Base-by-base conservation (phyloP, 2,113 vertebrate genomes). In the Bombycilla garrulus region DNA sequence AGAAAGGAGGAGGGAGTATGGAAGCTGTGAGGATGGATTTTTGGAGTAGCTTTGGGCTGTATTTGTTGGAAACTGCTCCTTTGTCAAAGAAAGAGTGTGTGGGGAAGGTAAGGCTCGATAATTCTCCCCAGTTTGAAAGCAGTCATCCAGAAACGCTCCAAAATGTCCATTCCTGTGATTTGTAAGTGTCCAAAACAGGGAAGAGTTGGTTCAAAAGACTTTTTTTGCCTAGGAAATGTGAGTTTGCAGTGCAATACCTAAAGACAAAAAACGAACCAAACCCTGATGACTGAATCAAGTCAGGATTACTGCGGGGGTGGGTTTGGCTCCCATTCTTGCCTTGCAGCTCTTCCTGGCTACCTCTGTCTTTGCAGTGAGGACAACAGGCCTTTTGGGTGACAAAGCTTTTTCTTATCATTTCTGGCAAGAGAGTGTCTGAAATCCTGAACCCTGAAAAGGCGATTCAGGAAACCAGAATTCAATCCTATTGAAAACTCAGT, bases 71-170 rank as follows among this genome's bases (percentile, higher is more conserved):
- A 90, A 81, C 47, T 10, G 86, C 60, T 86, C 26, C 25, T 91
- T 71, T 76, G 42, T 92, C 84, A 76, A 91, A 64, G 2, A 62
- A 42, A 81, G 44, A 28, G 45, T 10, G 60, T 65, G 18, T 40
- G 40, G 57, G 69, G 86, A 92, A 94, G 91, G 91, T 84, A 87
- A 84, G 48, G 23, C 15, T 67, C 5, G 2, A 71, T 92, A 66
- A 84, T 95, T 87, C 84, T 93, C 45, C 61, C 78, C 36, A 25
- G 71, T 93, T 82, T 85, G 91, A 93, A 91, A 89, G 78, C 72
- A 86, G 80, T 53, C 1, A 0, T 62, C 77, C 61, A 73, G 71
- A 83, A 94, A 40, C 1, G 11, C 48, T 28, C 61, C 2, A 2
- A 22, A 61, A 54, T 1, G 53, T 70, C 94, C 73, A 81, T 95